These are phyloP conservation scores for Platyura marginata DNA, from an alignment of 1,140 invertebrate species.

Conservation along the genomic window DNA sequence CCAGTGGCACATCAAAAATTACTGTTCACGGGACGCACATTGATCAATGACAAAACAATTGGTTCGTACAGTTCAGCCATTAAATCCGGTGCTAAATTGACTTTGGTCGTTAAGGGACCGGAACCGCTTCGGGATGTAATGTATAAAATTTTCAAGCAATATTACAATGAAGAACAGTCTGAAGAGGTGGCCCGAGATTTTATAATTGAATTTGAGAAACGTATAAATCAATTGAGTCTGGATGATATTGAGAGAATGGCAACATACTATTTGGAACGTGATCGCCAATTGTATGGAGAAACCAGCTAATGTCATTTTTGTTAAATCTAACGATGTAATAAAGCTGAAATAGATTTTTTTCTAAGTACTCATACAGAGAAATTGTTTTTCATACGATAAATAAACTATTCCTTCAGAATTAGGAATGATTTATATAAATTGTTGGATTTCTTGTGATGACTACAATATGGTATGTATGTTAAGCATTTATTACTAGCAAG, in stretches of 20 bases:
- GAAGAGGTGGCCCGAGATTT: constrained; percentile 25
- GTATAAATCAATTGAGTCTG: constrained; percentile 26
- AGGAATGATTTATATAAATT: too few relatives aligned
- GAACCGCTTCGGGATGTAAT: constrained; percentile 24
- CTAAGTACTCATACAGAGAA: too few relatives aligned
- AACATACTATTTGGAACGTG: not conserved
- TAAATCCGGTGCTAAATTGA: constrained; percentile 29
- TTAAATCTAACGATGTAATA: too few relatives aligned
- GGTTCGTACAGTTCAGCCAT: constrained; percentile 26
- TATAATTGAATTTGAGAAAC: constrained; percentile 27
- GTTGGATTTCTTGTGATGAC: too few relatives aligned
- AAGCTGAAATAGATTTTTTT: too few relatives aligned
- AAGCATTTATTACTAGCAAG: too few relatives aligned
- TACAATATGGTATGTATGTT: too few relatives aligned
- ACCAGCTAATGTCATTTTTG: too few relatives aligned
- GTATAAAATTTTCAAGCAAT: constrained; percentile 24
- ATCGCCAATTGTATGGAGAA: not conserved
- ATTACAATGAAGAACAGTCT: constrained; percentile 27
- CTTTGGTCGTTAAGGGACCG: constrained; percentile 28
- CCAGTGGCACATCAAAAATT: constrained; percentile 27
- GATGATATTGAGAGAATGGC: constrained; percentile 31
- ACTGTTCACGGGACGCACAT: constrained; percentile 24
- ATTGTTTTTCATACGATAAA: too few relatives aligned
- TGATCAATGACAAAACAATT: constrained; percentile 28
- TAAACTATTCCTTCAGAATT: too few relatives aligned